Conservation (phyloP, 2,797 vertebrate genomes). For the Anisognathus igniventris region DNA sequence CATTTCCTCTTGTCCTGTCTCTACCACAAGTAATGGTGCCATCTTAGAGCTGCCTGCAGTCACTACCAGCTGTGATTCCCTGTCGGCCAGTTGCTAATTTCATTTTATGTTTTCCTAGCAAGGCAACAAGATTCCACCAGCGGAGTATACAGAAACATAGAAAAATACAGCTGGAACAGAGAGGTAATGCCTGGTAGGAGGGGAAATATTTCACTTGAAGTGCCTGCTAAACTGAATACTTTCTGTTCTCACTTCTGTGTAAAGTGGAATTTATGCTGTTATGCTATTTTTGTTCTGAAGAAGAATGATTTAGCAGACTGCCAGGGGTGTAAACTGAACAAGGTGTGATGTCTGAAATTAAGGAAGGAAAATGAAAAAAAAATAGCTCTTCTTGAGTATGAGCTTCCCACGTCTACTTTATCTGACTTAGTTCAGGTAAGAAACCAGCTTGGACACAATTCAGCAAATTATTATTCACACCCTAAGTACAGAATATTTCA, state of each 20-base stretch:
- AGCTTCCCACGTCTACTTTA: not conserved
- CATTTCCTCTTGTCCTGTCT: not conserved
- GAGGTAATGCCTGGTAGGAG: not conserved
- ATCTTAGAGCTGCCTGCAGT: not conserved
- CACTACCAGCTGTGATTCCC: not conserved
- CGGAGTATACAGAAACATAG: not conserved
- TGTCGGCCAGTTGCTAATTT: not conserved
- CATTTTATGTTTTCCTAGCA: not conserved
- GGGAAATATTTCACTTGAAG: not conserved
- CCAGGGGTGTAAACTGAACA: not conserved
- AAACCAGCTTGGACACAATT: not conserved
- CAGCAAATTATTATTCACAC: not conserved
- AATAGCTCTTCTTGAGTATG: not conserved
- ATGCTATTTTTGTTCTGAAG: not conserved
- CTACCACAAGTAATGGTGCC: not conserved
- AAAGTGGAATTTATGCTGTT: not conserved
- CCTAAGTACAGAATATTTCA: not conserved
- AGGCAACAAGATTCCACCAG: not conserved
- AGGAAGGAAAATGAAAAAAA: constrained; percentile 16
- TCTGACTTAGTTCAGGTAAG: not conserved
- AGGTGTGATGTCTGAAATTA: not conserved
- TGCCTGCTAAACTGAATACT: not conserved
- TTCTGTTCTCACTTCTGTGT: not conserved
- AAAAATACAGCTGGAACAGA: not conserved
- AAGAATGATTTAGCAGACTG: not conserved